A percentile compares a stretch with the other conserved stretches of the same genome.
These are phyloP conservation scores for Axinella damicornis DNA, from an alignment of 37 sponge, comb jelly and placozoan species.

Conservation along the genomic window DNA sequence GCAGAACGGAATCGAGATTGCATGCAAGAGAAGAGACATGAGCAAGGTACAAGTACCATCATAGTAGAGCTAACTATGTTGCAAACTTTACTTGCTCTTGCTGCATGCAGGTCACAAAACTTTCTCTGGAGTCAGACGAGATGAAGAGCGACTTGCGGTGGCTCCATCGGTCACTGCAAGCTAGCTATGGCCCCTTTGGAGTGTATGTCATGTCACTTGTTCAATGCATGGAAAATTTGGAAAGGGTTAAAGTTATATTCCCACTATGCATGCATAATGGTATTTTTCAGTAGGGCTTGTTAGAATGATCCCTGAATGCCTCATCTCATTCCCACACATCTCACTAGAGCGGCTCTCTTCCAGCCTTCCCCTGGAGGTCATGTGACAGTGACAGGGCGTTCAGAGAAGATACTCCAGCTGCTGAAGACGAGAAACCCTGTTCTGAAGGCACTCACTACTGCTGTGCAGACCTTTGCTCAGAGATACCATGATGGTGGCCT, in stretches of 20 bases:
- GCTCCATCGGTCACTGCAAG: not conserved
- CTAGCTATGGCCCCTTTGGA: constrained; percentile 40
- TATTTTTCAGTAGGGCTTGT: not conserved
- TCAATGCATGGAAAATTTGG: not conserved
- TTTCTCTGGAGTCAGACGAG: constrained; percentile 8
- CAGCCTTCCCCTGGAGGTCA: constrained; percentile 40
- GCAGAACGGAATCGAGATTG: too few species aligned
- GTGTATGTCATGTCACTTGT: not conserved
- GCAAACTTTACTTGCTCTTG: not conserved
- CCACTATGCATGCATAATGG: too few species aligned
- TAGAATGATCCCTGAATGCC: not conserved
- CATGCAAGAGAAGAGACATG: too few species aligned
- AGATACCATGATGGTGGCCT: constrained; percentile 37
- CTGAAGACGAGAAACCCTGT: constrained; percentile 15
- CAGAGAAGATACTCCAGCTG: constrained; percentile 41
- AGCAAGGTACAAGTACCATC: too few species aligned
- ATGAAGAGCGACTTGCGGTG: constrained; percentile 7
- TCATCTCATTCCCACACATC: not conserved
- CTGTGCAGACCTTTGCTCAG: constrained; percentile 6
- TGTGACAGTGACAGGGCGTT: constrained; percentile 38
- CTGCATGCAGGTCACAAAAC: not conserved
- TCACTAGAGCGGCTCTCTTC: constrained; percentile 21
- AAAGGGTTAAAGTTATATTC: not conserved
- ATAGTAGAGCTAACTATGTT: too few species aligned
- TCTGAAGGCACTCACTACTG: constrained; percentile 7